These are phyloP conservation scores for Patella pellucida DNA, from an alignment of 2,888 invertebrate genomes.

Conservation along the genomic window DNA sequence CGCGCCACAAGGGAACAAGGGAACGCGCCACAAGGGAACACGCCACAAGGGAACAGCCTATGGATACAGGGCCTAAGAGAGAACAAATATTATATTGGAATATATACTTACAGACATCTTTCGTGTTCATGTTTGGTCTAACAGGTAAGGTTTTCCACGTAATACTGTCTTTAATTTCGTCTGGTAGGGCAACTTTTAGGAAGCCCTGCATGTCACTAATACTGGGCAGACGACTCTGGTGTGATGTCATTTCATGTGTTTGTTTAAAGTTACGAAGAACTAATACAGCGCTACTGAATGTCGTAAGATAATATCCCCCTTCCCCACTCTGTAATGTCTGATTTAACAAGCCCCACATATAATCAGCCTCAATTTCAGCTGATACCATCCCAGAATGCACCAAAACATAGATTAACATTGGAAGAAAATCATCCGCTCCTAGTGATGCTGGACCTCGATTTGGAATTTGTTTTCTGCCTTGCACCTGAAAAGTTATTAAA, in stretches of 20 bases:
- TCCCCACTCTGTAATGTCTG: conserved; percentile 91
- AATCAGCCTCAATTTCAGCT: conserved; percentile 94
- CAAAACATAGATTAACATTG: conserved; percentile 91
- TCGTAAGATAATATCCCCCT: conserved; percentile 94
- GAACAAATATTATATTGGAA: too few species aligned
- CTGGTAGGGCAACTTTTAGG: conserved; percentile 91
- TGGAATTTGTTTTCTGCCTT: conserved; percentile 28
- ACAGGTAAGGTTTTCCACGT: conserved; percentile 91
- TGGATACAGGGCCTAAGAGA: too few species aligned
- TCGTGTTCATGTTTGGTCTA: conserved; percentile 91
- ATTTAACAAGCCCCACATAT: conserved; percentile 94
- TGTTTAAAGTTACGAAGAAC: conserved; percentile 81
- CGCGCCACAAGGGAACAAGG: too few species aligned
- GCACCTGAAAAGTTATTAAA: conserved; percentile 20
- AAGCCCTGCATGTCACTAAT: conserved; percentile 76
- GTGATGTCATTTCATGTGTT: conserved; percentile 51
- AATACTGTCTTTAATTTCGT: conserved; percentile 92
- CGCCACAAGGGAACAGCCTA: too few species aligned
- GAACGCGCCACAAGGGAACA: too few species aligned
- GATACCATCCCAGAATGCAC: conserved; percentile 90
- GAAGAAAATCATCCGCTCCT: conserved; percentile 79
- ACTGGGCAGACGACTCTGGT: conserved; percentile 52
- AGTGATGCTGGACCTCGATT: conserved; percentile 47
- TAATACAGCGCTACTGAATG: conserved; percentile 92
- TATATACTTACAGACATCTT: conserved; percentile 86